Conservation (phyloP, 2,113 vertebrate species). For the Pontoporia blainvillei region DNA sequence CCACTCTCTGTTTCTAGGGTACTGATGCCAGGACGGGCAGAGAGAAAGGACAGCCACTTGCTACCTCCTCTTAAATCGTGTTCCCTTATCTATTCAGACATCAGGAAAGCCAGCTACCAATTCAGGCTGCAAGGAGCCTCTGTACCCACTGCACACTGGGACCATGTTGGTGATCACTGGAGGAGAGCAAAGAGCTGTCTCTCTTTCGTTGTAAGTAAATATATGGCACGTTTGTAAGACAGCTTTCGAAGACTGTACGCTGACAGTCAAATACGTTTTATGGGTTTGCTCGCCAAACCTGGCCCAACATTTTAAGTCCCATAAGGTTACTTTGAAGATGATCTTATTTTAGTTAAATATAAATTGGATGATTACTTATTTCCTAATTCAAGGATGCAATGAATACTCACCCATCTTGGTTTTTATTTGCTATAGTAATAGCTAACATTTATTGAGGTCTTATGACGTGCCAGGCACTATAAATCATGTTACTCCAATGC, state of each 20-base stretch:
- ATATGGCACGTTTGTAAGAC: rapidly evolving
- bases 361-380: no score
- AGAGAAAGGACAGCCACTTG: rapidly evolving
- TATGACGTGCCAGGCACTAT: rapidly evolving
- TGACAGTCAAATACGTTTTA: rapidly evolving
- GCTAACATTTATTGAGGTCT: rapidly evolving
- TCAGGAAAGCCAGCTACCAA: rapidly evolving
- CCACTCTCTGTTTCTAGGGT: rapidly evolving
- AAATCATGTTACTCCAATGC: rapidly evolving
- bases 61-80: rapidly evolving
- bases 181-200: not conserved
- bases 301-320: not conserved
- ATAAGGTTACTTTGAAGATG: rapidly evolving
- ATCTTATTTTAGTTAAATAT: not conserved
- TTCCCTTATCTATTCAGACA: rapidly evolving
- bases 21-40: rapidly evolving
- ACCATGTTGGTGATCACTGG: no score
- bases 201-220: not conserved
- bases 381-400: not conserved
- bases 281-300: not conserved
- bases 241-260: rapidly evolving
- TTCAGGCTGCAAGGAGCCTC: rapidly evolving
- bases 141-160: rapidly evolving
- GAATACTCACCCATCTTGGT: rapidly evolving
- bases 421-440: rapidly evolving